Evolutionary conservation across 92 coral and sea anemone genomes (phyloP).

Genomic region (Palythoa grandis): DNA sequence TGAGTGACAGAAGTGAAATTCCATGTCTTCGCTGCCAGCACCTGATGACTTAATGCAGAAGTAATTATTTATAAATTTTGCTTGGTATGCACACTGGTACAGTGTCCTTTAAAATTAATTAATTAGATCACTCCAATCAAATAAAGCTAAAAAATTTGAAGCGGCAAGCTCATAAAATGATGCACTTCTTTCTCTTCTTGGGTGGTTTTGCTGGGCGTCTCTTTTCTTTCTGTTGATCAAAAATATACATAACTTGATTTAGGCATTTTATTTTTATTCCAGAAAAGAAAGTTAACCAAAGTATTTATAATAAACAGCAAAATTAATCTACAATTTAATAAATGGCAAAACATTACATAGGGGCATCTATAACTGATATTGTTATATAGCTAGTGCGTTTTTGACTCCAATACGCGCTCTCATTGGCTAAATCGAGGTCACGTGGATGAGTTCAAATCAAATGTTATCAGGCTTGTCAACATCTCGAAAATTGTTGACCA

Average conservation of each 20-base stretch:
- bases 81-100: neutral
- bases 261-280: neutral
- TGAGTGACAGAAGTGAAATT: constrained; percentile 16
- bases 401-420: no score
- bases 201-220: constrained; percentile 68
- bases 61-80: neutral
- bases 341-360: no score
- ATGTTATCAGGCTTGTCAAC: no score
- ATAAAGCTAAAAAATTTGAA: neutral
- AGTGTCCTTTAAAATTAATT: neutral
- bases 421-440: no score
- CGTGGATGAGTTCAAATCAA: no score
- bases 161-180: constrained; percentile 74
- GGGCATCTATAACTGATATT: no score
- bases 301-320: no score
- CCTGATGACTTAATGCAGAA: neutral
- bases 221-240: constrained; percentile 86
- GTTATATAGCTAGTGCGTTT: no score
- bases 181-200: constrained; percentile 76
- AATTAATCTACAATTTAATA: no score
- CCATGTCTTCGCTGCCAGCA: neutral
- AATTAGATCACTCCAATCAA: neutral
- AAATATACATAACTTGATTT: constrained; percentile 18
- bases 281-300: no score
- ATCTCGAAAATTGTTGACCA: no score